Base-by-base conservation (phyloP, 2,113 vertebrate genomes). In the Pogonocichla stellata region DNA sequence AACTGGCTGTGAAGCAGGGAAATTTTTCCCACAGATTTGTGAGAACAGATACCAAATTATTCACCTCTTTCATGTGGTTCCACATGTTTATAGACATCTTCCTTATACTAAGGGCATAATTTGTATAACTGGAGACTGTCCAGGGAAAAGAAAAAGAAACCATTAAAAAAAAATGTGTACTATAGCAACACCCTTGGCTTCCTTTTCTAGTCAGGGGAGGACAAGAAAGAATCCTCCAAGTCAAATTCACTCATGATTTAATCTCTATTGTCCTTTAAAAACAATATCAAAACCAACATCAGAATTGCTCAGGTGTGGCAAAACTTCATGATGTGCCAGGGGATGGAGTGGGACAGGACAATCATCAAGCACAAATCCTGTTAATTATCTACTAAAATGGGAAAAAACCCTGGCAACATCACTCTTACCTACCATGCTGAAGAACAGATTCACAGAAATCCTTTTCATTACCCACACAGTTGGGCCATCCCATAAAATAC, bases 321-420 rank as follows among this genome's bases (percentile, higher is more conserved):
- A 86, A 79, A 54, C 6, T 8, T 40, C 6, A 20, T 16, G 12
- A 3, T 42, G 5, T 18, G 3, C 7, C 2, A 1, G 9, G 7
- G 9, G 4, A 20, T 67, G 18, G 20, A 72, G 5, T 28, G 3
- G 3, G 29, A 75, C 19, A 54, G 12, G 19, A 65, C 7, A 3
- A 45, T 56, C 8, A 36, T 47, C 1, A 1, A 53, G 13, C 9
- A 53, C 14, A 58, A 72, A 48, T 48, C 18, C 8, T 6, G 4
- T 13, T 57, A 80, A 1, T 42, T 61, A 42, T 20, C 5, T 72
- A 38, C 22, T 48, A 38, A 62, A 81, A 72, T 31, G 11, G 19
- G 8, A 56, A 53, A 31, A 2, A 7, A 1, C 7, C 1, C 3
- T 19, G 23, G 4, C 14, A 54, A 17, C 2, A 4, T 56, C 5